Evolutionary conservation across 1,140 invertebrate genomes (phyloP).

Genomic region (Sitobion miscanthi): DNA sequence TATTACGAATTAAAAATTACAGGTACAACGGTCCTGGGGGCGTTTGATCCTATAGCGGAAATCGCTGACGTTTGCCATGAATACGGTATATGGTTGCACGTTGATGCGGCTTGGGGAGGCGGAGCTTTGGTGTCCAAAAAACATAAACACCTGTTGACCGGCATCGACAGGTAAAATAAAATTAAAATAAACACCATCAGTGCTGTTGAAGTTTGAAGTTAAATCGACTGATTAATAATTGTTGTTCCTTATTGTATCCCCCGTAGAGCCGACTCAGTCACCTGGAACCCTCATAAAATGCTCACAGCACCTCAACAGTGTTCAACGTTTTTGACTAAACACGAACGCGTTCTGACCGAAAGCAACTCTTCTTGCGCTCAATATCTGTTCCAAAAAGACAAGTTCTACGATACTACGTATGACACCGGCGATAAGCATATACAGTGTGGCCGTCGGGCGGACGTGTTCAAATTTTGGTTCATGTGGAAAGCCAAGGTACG

Average conservation of each 20-base stretch:
- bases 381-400: conserved; percentile 95
- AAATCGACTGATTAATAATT: neutral
- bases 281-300: conserved; percentile 94
- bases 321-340: conserved; percentile 80
- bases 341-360: conserved; percentile 71
- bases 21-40: conserved; percentile 72
- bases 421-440: conserved; percentile 95
- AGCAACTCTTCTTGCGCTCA: conserved; percentile 77
- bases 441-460: conserved; percentile 89
- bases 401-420: conserved; percentile 90
- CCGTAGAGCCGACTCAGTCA: conserved; percentile 85
- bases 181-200: neutral
- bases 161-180: conserved; percentile 73
- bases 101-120: conserved; percentile 95
- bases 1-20: conserved; percentile 46
- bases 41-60: conserved; percentile 85
- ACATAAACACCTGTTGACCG: conserved; percentile 78
- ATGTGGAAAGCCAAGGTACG: conserved; percentile 92
- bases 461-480: conserved; percentile 95
- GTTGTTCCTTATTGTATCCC: neutral
- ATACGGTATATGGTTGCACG: conserved; percentile 90
- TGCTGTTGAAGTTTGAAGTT: neutral
- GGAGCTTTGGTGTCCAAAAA: conserved; percentile 85
- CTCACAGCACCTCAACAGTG: conserved; percentile 89
- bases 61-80: conserved; percentile 83